These are phyloP conservation scores for Pseudorhombus dupliciocellatus DNA, from an alignment of 2,113 vertebrate species.

Conservation along the genomic window DNA sequence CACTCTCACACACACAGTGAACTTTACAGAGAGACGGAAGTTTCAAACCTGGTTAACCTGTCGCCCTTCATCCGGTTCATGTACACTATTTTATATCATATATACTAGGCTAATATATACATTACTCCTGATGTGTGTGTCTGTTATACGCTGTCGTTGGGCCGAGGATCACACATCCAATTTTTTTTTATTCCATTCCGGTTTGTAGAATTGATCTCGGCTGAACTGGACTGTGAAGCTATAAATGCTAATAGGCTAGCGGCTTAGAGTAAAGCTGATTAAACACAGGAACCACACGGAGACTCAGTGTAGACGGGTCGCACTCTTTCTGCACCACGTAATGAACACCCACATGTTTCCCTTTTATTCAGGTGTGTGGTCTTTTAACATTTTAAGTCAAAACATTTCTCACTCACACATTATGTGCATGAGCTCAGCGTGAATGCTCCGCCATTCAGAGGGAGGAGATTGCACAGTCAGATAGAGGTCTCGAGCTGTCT, in stretches of 20 bases:
- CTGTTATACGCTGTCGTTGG: slow-evolving; percentile 64
- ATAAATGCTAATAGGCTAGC: not conserved
- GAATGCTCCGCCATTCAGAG: too few relatives aligned
- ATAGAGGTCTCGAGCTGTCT: not conserved
- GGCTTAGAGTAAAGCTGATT: not conserved
- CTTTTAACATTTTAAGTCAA: too few relatives aligned
- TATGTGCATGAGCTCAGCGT: too few relatives aligned
- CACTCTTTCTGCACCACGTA: too few relatives aligned
- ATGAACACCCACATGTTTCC: too few relatives aligned
- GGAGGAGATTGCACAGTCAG: not conserved
- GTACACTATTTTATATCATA: slow-evolving; percentile 82
- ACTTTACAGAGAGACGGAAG: slow-evolving; percentile 40
- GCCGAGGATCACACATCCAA: slow-evolving; percentile 28
- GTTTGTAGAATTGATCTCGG: slow-evolving; percentile 30
- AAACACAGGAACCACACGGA: slow-evolving; percentile 4
- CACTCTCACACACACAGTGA: slow-evolving; percentile 31
- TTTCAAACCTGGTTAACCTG: slow-evolving; percentile 15
- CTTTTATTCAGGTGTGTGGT: too few relatives aligned
- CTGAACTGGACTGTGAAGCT: slow-evolving; percentile 25
- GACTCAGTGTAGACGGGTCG: slow-evolving; percentile 3
- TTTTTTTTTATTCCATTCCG: slow-evolving; percentile 33
- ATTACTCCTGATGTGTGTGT: slow-evolving; percentile 62
- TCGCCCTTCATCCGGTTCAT: slow-evolving; percentile 48
- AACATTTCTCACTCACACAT: too few relatives aligned
- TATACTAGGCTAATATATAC: slow-evolving; percentile 78